phyloP scores from a whole-genome alignment of 2,888 invertebrate genomes.

The Mycalesis mineus region DNA sequence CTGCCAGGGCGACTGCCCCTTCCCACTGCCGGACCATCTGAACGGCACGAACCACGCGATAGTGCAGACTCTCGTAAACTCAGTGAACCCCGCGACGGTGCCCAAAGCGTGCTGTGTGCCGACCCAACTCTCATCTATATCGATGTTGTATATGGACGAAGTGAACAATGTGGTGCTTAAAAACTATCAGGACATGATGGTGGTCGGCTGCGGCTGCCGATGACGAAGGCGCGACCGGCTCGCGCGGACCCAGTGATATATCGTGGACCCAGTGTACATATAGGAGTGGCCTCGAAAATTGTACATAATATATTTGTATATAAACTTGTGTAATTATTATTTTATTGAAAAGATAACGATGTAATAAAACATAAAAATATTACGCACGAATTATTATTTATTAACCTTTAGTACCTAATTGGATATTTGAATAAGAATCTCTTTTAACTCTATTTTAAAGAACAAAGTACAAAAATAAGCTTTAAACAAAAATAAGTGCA shows the following conservation, averaged over 20 bases:
- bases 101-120: conserved; percentile 99
- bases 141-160: conserved; percentile 97
- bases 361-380: conserved; percentile 67
- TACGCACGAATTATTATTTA: conserved; percentile 22
- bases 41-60: conserved; percentile 99
- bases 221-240: conserved; percentile 76
- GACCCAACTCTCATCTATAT: conserved; percentile 94
- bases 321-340: conserved; percentile 74
- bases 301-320: conserved; percentile 72
- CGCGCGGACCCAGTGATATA: conserved; percentile 68
- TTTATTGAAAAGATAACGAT: conserved; percentile 73
- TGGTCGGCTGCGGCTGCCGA: conserved; percentile 98
- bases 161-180: conserved; percentile 97
- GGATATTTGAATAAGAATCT: too few species aligned
- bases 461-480: too few species aligned
- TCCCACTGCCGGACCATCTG: conserved; percentile 94
- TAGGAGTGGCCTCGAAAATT: conserved; percentile 71
- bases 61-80: conserved; percentile 97
- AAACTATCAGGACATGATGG: conserved; percentile 99
- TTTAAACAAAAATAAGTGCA: too few species aligned
- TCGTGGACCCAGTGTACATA: conserved; percentile 77
- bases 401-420: not conserved
- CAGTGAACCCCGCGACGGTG: conserved; percentile 92
- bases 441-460: too few species aligned
- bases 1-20: conserved; percentile 96